Evolutionary conservation across 2,113 vertebrate genomes (phyloP).

Genomic region (Cryptomyrus ogoouensis): DNA sequence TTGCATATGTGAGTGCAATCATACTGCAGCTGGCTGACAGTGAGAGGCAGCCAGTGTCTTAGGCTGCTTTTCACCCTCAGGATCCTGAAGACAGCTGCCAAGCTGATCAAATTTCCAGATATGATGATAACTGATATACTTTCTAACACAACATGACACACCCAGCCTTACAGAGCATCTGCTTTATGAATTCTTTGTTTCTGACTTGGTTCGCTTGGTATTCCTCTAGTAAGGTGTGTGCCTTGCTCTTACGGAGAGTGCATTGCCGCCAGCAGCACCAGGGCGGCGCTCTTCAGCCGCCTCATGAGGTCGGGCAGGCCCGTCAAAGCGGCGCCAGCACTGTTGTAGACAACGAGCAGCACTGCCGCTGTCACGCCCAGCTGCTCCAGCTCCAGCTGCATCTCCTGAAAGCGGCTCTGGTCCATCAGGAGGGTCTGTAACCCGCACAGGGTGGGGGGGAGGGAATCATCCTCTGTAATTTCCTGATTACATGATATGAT

Average conservation of each 20-base stretch:
- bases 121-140: not conserved
- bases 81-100: not conserved
- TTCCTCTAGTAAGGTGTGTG: not conserved
- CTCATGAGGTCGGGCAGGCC: conserved; percentile 73
- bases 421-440: conserved; percentile 86
- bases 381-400: conserved; percentile 72
- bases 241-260: conserved; percentile 71
- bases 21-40: not conserved
- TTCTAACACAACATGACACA: not conserved
- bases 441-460: not conserved
- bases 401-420: conserved; percentile 81
- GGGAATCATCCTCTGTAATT: not conserved
- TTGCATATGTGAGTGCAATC: not conserved
- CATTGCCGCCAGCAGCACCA: conserved; percentile 70
- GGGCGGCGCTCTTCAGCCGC: conserved; percentile 72
- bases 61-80: not conserved
- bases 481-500: conserved; percentile 12
- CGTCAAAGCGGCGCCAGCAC: conserved; percentile 62
- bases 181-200: not conserved
- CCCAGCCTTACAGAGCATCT: not conserved
- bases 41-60: not conserved
- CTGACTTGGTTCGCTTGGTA: not conserved
- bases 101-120: not conserved
- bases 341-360: conserved; percentile 79
- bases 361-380: conserved; percentile 70